Evolutionary conservation across 2,888 invertebrate genomes (phyloP).

Genomic region (Drosophila mulleri): DNA sequence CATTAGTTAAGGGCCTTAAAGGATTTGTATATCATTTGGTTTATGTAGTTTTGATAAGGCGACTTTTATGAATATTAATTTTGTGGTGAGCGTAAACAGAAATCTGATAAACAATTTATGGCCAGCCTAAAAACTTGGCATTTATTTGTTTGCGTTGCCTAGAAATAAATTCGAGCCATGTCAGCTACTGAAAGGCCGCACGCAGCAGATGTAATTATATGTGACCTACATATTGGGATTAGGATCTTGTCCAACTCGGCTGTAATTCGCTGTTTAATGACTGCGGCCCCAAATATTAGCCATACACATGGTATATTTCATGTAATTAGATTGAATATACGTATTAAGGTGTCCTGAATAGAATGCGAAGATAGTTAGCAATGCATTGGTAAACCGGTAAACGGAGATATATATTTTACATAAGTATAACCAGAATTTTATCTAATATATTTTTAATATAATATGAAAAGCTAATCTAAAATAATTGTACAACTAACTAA

Average conservation of each 20-base stretch:
- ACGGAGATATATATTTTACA: too few relatives aligned
- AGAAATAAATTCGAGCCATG: background rate
- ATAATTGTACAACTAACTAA: too few relatives aligned
- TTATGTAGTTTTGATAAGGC: conserved; percentile 46
- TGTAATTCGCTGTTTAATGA: background rate
- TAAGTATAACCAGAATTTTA: background rate
- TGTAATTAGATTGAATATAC: background rate
- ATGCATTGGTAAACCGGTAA: background rate
- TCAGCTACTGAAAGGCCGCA: background rate
- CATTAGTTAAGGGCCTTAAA: conserved; percentile 35
- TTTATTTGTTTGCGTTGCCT: background rate
- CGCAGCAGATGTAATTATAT: background rate
- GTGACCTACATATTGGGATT: background rate
- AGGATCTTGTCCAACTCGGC: conserved; percentile 2
- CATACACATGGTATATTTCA: background rate
- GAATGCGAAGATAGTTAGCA: background rate
- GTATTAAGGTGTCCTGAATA: background rate
- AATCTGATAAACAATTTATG: conserved; percentile 12
- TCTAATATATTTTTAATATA: too few relatives aligned
- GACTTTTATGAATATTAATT: conserved; percentile 38
- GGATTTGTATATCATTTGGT: conserved; percentile 33
- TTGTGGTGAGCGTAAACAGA: conserved; percentile 4
- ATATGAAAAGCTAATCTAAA: too few relatives aligned
- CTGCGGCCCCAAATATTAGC: background rate
- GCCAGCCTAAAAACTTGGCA: background rate